These are phyloP conservation scores for Echinometra lucunter DNA, from an alignment of 53 echinoderm and acorn worm genomes.

Conservation along the genomic window DNA sequence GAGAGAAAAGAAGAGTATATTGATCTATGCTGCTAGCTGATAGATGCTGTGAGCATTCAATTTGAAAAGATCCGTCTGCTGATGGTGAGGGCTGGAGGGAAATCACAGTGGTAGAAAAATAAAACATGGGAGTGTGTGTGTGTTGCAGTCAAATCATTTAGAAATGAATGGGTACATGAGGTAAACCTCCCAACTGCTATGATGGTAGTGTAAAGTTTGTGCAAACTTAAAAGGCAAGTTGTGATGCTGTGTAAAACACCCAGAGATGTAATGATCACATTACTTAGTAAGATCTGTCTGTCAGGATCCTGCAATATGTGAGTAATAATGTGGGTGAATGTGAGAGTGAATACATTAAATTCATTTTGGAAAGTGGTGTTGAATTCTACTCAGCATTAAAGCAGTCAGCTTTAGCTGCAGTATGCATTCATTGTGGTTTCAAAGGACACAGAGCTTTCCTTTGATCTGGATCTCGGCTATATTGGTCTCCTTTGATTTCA, in stretches of 20 bases:
- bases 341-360: too few relatives aligned
- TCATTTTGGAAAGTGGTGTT: too few relatives aligned
- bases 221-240: too few relatives aligned
- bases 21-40: background rate
- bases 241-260: too few relatives aligned
- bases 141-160: background rate
- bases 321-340: too few relatives aligned
- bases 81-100: background rate
- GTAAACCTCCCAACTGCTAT: background rate
- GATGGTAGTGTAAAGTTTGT: too few relatives aligned
- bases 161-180: background rate
- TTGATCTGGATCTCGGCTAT: background rate
- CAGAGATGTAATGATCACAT: too few relatives aligned
- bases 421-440: background rate
- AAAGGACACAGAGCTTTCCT: background rate
- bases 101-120: background rate
- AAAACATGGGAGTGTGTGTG: background rate
- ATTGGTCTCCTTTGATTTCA: background rate
- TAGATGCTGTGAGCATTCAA: slow-evolving; percentile 40
- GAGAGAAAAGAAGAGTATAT: background rate
- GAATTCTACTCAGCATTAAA: too few relatives aligned
- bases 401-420: background rate
- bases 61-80: background rate
- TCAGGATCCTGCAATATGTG: too few relatives aligned
- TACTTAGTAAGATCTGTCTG: too few relatives aligned